These are phyloP conservation scores for Oedothorax gibbosus DNA, from an alignment of 1,140 invertebrate species.

Conservation along the genomic window DNA sequence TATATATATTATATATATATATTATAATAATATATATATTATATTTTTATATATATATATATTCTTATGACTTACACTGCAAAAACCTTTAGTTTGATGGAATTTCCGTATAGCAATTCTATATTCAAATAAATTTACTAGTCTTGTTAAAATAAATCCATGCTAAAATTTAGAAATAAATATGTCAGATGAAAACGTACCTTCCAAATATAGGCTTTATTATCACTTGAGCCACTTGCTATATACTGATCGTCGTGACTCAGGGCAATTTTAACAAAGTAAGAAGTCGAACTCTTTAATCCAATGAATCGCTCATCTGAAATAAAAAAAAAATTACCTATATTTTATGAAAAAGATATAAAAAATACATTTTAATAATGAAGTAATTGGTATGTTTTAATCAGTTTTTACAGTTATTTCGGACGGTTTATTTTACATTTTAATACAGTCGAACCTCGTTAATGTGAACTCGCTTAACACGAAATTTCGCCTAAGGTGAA, in stretches of 20 bases:
- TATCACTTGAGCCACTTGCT: slow-evolving; percentile 85
- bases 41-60: too few relatives aligned
- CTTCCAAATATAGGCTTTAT: slow-evolving; percentile 86
- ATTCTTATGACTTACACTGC: too few relatives aligned
- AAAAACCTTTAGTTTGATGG: too few relatives aligned
- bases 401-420: background rate
- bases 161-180: slow-evolving; percentile 16
- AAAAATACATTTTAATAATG: background rate
- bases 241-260: slow-evolving; percentile 84
- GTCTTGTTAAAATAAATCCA: background rate
- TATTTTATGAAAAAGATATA: too few relatives aligned
- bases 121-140: slow-evolving; percentile 1
- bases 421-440: background rate
- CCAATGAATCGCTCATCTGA: slow-evolving; percentile 67
- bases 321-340: slow-evolving; percentile 50
- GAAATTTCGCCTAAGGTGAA: too few relatives aligned
- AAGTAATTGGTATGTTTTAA: background rate
- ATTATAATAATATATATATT: too few relatives aligned
- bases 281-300: slow-evolving; percentile 81
- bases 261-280: slow-evolving; percentile 84
- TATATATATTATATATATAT: too few relatives aligned
- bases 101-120: background rate
- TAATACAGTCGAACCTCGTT: too few relatives aligned
- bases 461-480: too few relatives aligned
- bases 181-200: slow-evolving; percentile 57